Conservation (phyloP, 2,113 vertebrate species). For the Lamprologus sp. region DNA sequence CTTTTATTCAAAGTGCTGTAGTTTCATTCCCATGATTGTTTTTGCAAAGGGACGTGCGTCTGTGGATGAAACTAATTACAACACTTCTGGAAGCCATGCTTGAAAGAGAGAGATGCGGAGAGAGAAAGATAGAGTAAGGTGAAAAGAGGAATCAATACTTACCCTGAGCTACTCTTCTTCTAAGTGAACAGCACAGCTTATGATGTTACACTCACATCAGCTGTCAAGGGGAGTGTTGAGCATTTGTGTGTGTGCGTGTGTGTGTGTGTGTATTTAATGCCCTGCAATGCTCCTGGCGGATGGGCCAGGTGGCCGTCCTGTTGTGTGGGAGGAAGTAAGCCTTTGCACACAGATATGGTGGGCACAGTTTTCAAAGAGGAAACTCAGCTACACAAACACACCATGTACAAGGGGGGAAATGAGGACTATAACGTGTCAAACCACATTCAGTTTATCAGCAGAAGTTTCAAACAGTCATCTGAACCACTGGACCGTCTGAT, state of each 20-base stretch:
- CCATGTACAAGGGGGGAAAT: not conserved
- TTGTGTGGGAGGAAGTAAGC: conserved; percentile 39
- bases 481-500: not conserved
- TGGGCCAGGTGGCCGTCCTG: conserved; percentile 42
- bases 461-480: not conserved
- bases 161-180: conserved; percentile 18
- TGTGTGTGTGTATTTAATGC: not conserved
- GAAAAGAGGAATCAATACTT: conserved; percentile 13
- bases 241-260: not conserved
- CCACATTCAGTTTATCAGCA: not conserved
- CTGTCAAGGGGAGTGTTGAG: not conserved
- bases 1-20: not conserved
- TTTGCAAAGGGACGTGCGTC: not conserved
- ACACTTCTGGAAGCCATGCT: not conserved
- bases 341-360: conserved; percentile 27
- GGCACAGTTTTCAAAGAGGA: conserved; percentile 30
- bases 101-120: not conserved
- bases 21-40: not conserved
- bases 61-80: not conserved
- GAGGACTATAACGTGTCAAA: not conserved
- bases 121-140: not conserved
- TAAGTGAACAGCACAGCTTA: conserved; percentile 31
- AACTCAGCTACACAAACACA: not conserved
- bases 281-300: not conserved
- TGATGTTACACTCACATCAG: conserved; percentile 45